Evolutionary conservation across 2,888 invertebrate genomes (phyloP).

Genomic region (Amphipoea lucens): DNA sequence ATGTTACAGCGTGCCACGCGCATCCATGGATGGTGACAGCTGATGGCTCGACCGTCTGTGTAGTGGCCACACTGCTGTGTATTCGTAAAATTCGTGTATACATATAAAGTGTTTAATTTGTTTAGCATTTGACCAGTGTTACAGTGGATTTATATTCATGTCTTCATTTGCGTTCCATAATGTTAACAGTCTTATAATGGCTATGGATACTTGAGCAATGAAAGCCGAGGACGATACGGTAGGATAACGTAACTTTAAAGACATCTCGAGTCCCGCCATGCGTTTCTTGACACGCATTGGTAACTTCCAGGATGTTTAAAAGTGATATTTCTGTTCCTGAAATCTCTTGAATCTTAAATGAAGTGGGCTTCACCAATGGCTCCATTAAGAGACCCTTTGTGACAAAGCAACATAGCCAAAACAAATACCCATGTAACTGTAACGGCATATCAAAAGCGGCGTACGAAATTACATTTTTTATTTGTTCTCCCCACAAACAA

Average conservation of each 20-base stretch:
- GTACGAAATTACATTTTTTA: constrained; percentile 18
- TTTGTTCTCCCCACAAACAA: constrained; percentile 38
- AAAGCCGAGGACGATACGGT: not conserved
- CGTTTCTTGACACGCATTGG: not conserved
- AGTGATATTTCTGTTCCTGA: too few species aligned
- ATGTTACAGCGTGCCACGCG: too few species aligned
- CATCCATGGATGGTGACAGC: too few species aligned
- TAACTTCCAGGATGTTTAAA: not conserved
- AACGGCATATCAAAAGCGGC: constrained; percentile 20
- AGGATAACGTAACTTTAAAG: not conserved
- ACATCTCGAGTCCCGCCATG: not conserved
- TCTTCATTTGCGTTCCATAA: not conserved
- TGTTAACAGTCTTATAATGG: not conserved
- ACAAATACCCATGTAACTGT: not conserved
- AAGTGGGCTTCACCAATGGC: too few species aligned
- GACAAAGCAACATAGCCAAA: not conserved
- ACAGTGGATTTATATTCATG: not conserved
- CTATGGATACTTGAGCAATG: not conserved
- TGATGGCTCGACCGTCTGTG: too few species aligned
- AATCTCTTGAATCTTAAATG: not conserved
- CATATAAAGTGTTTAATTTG: too few species aligned
- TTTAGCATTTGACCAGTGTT: not conserved
- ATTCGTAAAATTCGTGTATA: too few species aligned
- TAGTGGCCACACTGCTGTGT: too few species aligned
- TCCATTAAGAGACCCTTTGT: not conserved